Conservation (phyloP, 2,797 vertebrate genomes). For the Nyctalus aviator region DNA sequence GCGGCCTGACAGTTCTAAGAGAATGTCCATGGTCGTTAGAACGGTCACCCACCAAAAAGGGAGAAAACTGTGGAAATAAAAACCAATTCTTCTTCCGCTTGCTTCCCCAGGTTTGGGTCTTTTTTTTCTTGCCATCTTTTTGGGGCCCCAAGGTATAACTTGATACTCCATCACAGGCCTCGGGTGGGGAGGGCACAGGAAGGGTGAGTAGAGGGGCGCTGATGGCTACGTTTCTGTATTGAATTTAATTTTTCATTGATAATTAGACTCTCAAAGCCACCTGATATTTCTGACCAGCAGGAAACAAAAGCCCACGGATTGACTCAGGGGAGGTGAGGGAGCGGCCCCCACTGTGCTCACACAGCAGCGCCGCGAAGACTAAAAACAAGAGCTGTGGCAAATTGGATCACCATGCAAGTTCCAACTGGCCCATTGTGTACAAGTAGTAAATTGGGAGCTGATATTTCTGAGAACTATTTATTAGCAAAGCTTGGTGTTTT, state of each 20-base stretch:
- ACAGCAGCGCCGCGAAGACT: slow-evolving; percentile 92
- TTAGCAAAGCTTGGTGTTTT: slow-evolving; percentile 88
- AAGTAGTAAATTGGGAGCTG: slow-evolving; percentile 93
- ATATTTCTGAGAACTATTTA: slow-evolving; percentile 92
- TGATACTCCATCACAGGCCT: slow-evolving; percentile 86
- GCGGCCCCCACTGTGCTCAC: slow-evolving; percentile 88
- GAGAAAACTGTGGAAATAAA: slow-evolving; percentile 88
- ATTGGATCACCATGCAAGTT: slow-evolving; percentile 96
- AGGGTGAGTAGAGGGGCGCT: slow-evolving; percentile 85
- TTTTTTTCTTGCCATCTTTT: slow-evolving; percentile 90
- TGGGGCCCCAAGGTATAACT: slow-evolving; percentile 93
- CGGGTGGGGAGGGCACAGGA: slow-evolving; percentile 82
- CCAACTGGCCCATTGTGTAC: slow-evolving; percentile 94
- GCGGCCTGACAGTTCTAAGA: slow-evolving; percentile 91
- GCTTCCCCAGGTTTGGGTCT: slow-evolving; percentile 84
- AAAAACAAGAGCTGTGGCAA: slow-evolving; percentile 95
- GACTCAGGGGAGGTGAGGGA: slow-evolving; percentile 91
- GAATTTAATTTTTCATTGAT: slow-evolving; percentile 93
- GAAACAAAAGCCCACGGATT: slow-evolving; percentile 93
- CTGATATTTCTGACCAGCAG: slow-evolving; percentile 93
- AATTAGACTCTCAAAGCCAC: slow-evolving; percentile 95
- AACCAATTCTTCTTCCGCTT: slow-evolving; percentile 87
- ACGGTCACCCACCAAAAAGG: slow-evolving; percentile 75
- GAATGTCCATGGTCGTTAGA: slow-evolving; percentile 93
- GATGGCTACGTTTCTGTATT: slow-evolving; percentile 86